Percentiles rank a stretch among this genome's conserved stretches.
Conservation (phyloP, 2,797 vertebrate species). For the Cynodonichthys magdalenae region DNA sequence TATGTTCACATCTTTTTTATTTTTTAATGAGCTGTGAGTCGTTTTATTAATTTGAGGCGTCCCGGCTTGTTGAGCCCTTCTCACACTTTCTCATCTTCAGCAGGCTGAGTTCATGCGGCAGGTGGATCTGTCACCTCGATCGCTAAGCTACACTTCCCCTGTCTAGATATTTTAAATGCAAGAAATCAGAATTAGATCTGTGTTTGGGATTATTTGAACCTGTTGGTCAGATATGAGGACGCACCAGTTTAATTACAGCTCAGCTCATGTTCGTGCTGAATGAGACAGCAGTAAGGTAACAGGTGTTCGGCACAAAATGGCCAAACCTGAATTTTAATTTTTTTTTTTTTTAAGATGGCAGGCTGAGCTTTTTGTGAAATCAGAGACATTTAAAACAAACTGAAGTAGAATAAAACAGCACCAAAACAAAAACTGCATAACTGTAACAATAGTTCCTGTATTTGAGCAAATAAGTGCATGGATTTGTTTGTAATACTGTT, state of each 20-base stretch:
- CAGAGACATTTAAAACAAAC: conserved; percentile 66
- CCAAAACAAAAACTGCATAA: conserved; percentile 58
- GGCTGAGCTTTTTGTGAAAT: conserved; percentile 42
- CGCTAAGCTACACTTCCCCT: conserved; percentile 44
- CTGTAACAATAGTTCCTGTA: conserved; percentile 62
- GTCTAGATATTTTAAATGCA: conserved; percentile 45
- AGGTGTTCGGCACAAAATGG: conserved; percentile 16
- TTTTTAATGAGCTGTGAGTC: conserved; percentile 57
- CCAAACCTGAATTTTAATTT: conserved; percentile 19
- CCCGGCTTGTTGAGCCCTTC: conserved; percentile 47
- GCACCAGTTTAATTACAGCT: conserved; percentile 7
- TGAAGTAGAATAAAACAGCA: conserved; percentile 68
- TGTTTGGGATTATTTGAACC: conserved; percentile 11
- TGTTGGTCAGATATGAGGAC: conserved; percentile 36
- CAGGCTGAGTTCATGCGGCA: conserved; percentile 44
- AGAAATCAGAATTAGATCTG: conserved; percentile 18
- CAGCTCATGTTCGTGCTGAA: conserved; percentile 22
- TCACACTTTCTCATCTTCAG: conserved; percentile 51
- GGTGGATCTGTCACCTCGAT: conserved; percentile 58
- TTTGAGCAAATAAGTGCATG: conserved; percentile 78
- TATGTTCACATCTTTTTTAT: conserved; percentile 44
- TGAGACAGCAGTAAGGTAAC: conserved; percentile 26
- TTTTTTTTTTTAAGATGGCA: conserved; percentile 39
- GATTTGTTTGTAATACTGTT: conserved; percentile 53
- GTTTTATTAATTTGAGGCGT: conserved; percentile 1